Percentiles rank a stretch among this genome's conserved stretches.
phyloP scores from a whole-genome alignment of 1,140 invertebrate genomes.

The Leptopilina boulardi region DNA sequence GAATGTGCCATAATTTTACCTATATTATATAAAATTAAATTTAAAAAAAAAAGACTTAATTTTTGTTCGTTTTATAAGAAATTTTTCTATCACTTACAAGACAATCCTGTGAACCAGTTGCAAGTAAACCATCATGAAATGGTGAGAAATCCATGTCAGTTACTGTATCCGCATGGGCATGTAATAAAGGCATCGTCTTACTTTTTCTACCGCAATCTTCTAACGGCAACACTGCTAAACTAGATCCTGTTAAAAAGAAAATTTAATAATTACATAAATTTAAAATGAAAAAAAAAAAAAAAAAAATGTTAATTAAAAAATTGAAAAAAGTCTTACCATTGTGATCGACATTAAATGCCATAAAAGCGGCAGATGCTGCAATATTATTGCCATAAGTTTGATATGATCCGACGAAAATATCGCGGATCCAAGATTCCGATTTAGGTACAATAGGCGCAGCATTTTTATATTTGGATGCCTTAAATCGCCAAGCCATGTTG shows the following conservation, averaged over 20 bases:
- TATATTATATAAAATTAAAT: constrained; percentile 56
- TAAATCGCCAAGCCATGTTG: constrained; percentile 95
- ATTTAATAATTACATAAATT: background rate
- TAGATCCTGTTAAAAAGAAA: constrained; percentile 80
- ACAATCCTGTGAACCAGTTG: constrained; percentile 94
- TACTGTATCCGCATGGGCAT: constrained; percentile 91
- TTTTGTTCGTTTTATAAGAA: background rate
- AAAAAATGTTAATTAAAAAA: background rate
- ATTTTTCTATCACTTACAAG: constrained; percentile 76
- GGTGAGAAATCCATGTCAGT: constrained; percentile 97
- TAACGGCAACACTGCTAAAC: constrained; percentile 89
- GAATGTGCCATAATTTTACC: constrained; percentile 92
- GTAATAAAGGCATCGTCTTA: constrained; percentile 88
- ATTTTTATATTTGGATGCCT: constrained; percentile 98
- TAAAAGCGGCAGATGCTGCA: constrained; percentile 92
- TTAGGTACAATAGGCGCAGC: constrained; percentile 94
- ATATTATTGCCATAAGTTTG: constrained; percentile 96
- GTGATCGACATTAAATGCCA: constrained; percentile 95
- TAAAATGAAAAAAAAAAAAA: background rate
- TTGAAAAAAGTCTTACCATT: constrained; percentile 71
- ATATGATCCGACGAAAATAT: constrained; percentile 92
- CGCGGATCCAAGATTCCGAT: constrained; percentile 91
- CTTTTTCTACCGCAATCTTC: constrained; percentile 91
- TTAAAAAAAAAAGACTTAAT: no score
- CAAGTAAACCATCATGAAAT: constrained; percentile 93